Evolutionary conservation across 2,888 invertebrate species (phyloP), one percentile per base, ranked within the genome.

Genomic region (Leucoma salicis): DNA sequence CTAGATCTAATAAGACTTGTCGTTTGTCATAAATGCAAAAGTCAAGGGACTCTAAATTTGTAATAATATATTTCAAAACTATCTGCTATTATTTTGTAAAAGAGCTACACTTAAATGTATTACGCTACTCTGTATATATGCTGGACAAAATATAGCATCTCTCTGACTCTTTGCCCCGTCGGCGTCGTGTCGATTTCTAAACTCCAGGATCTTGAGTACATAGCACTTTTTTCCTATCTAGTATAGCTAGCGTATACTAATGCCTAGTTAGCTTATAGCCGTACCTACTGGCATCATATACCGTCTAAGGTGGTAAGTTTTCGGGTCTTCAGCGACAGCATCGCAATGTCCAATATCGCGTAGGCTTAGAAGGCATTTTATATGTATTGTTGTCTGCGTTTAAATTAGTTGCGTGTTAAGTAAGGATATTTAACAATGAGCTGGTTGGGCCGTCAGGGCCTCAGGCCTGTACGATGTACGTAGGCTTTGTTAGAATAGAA

Each of bases 401-500:
- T 15, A 27, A 41, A 27, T 42, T 15, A 32, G 18, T 41, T 35
- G 35, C 27, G 31, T 24, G 34, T 34, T 10, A 28, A 16, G 3
- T 37, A 42, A 34, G n/a, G 21, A 31, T 38, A 39, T 49, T 27
- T 21, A 31, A 45, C 25, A 37, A 27, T 49, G 42, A 42, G 34
- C 38, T 48, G 13, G 2, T 42, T 43, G 16, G n/a, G 25, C 24
- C 33, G n/a, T n/a, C n/a, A n/a, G n/a, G n/a, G n/a, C 25, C 39
- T 7, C 35, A 34, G 51, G 37, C 37, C 37, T 11, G n/a, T 27
- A 4, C 3, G 11, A 3, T 13, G 11, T 29, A 13, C 29, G 27
- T 2, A 29, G 28, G 14, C 29, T 16, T 32, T 14, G 38, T 38
- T 38, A 31, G 38, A 24, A 39, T 56, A 61, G 50, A 56, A 11